A percentile compares a stretch with the other conserved stretches of the same genome.
These are phyloP conservation scores for Pangasius macronema DNA, from an alignment of 2,797 vertebrate species.

Conservation along the genomic window DNA sequence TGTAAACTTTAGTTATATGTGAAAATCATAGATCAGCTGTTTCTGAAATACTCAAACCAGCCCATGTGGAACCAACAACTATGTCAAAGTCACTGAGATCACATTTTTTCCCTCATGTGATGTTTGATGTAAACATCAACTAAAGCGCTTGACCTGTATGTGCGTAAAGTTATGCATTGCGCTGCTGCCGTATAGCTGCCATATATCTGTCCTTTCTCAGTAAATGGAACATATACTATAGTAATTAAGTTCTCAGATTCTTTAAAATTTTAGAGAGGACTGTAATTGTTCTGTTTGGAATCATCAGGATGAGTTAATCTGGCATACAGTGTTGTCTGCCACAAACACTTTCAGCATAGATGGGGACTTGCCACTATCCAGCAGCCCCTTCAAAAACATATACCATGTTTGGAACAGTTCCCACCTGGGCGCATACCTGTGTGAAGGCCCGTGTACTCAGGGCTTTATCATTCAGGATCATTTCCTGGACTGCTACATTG, in stretches of 20 bases:
- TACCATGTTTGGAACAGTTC: neutral
- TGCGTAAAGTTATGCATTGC: neutral
- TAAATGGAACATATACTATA: neutral
- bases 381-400: neutral
- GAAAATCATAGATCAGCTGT: neutral
- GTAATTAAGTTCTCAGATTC: neutral
- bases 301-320: neutral
- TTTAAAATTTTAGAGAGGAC: neutral
- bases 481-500: neutral
- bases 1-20: neutral
- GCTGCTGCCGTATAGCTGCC: neutral
- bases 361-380: neutral
- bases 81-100: neutral
- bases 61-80: neutral
- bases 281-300: neutral
- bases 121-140: neutral
- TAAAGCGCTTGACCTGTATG: neutral
- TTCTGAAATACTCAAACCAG: neutral
- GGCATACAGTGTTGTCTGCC: neutral
- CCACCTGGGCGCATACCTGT: neutral
- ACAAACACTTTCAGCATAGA: neutral
- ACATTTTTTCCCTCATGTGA: neutral
- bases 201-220: neutral
- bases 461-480: neutral
- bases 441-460: too few species aligned